A percentile compares a stretch with the other conserved stretches of the same genome.
These are phyloP conservation scores for Oreochromis tanganicae DNA, from an alignment of 2,113 vertebrate species.

Conservation along the genomic window DNA sequence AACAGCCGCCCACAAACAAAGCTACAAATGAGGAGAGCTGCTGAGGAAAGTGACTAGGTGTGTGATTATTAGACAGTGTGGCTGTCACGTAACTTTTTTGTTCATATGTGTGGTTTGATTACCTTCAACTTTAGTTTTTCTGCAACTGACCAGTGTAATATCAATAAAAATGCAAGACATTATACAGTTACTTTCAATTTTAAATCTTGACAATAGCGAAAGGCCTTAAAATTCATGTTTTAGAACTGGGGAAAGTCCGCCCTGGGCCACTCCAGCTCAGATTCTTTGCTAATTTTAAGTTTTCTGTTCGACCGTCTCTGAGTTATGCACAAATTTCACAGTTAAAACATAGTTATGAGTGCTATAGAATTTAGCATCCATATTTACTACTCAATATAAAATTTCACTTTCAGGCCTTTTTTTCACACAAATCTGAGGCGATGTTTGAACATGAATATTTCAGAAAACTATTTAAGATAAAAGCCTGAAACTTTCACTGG, in stretches of 20 bases:
- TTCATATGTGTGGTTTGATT: background rate
- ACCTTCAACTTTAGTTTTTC: background rate
- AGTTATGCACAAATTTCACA: background rate
- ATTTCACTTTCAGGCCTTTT: background rate
- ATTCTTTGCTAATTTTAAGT: fast-evolving
- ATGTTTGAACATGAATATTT: background rate
- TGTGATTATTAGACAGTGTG: background rate
- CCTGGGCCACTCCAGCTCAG: background rate
- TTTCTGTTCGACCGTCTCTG: background rate
- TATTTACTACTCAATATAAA: background rate
- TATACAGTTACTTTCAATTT: background rate
- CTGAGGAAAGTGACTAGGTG: background rate
- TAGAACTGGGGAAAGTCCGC: background rate
- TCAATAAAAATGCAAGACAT: background rate
- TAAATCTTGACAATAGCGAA: background rate
- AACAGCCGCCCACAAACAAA: background rate
- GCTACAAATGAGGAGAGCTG: background rate
- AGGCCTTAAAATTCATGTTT: fast-evolving
- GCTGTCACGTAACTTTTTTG: background rate
- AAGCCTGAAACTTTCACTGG: background rate
- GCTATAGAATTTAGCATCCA: background rate
- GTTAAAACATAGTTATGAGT: background rate
- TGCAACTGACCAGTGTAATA: background rate
- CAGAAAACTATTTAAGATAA: fast-evolving
- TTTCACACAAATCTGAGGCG: background rate